These are phyloP conservation scores for Bombus cullumanus DNA, from an alignment of 1,140 invertebrate genomes.

Conservation along the genomic window DNA sequence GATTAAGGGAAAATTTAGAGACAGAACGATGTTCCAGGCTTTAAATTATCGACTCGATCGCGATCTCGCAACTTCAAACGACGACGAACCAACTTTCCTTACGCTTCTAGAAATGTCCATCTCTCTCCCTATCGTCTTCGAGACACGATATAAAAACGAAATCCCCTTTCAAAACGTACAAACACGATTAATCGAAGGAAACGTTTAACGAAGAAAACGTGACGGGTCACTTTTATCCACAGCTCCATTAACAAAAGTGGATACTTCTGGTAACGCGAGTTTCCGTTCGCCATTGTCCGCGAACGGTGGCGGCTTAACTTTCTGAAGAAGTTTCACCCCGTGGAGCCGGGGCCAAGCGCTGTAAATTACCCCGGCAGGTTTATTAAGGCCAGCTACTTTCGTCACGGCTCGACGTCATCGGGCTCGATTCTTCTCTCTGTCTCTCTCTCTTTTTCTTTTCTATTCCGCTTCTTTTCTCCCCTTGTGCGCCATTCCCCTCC, in stretches of 20 bases:
- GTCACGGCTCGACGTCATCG: conserved; percentile 30
- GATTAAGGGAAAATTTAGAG: no score
- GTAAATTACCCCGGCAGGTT: conserved; percentile 49
- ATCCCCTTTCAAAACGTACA: not conserved
- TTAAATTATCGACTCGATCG: no score
- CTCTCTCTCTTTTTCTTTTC: not conserved
- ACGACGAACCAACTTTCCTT: not conserved
- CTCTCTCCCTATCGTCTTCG: not conserved
- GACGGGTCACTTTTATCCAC: not conserved
- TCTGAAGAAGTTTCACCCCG: conserved; percentile 24
- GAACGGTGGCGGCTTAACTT: conserved; percentile 22
- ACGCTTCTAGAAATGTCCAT: not conserved
- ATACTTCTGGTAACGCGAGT: conserved; percentile 8
- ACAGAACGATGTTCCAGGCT: no score
- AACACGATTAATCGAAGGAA: conserved; percentile 11
- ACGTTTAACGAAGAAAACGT: not conserved
- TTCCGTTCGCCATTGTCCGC: conserved; percentile 18
- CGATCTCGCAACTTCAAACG: not conserved
- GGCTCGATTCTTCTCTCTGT: conserved; percentile 1
- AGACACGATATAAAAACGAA: not conserved
- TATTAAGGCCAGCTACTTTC: conserved; percentile 50
- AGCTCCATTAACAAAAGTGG: conserved; percentile 22
- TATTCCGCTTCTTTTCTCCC: not conserved
- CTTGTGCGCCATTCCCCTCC: not conserved
- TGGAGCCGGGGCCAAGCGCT: not conserved